Percentiles rank a stretch among this genome's conserved stretches.
Conservation (phyloP, 1,140 invertebrate genomes). For the Drosophila kikkawai region DNA sequence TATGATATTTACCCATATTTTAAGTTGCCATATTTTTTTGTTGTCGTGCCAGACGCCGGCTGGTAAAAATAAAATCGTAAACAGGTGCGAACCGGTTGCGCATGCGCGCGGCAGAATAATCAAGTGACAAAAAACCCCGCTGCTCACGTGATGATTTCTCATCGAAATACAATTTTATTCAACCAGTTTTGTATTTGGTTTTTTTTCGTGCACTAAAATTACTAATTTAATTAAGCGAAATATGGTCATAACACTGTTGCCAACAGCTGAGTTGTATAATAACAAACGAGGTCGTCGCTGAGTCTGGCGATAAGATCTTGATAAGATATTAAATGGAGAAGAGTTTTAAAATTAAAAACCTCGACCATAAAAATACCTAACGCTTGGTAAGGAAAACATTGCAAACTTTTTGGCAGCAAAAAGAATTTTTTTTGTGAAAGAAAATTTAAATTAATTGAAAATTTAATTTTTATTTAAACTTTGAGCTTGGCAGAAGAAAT, state of each 20-base stretch:
- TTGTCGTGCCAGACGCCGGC: constrained; percentile 24
- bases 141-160: constrained; percentile 46
- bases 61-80: constrained; percentile 8
- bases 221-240: constrained; percentile 10
- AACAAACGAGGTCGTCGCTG: constrained; percentile 27
- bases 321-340: background rate
- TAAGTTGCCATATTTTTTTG: constrained; percentile 1
- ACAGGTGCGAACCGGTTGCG: constrained; percentile 53
- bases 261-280: constrained; percentile 1
- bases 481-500: no score
- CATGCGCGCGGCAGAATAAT: constrained; percentile 41
- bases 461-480: no score
- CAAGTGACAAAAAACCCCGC: constrained; percentile 23
- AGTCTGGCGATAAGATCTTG: constrained; percentile 37
- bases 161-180: background rate
- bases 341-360: background rate
- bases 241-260: constrained; percentile 11
- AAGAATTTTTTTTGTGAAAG: no score
- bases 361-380: constrained; percentile 5
- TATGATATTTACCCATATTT: constrained; percentile 9
- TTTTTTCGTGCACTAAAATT: constrained; percentile 9
- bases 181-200: constrained; percentile 26
- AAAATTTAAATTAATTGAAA: no score
- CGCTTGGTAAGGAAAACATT: fast-evolving
- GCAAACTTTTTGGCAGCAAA: background rate